A percentile compares a stretch with the other conserved stretches of the same genome.
phyloP scores from a whole-genome alignment of 2,113 vertebrate species.

The Pelmatolapia mariae region DNA sequence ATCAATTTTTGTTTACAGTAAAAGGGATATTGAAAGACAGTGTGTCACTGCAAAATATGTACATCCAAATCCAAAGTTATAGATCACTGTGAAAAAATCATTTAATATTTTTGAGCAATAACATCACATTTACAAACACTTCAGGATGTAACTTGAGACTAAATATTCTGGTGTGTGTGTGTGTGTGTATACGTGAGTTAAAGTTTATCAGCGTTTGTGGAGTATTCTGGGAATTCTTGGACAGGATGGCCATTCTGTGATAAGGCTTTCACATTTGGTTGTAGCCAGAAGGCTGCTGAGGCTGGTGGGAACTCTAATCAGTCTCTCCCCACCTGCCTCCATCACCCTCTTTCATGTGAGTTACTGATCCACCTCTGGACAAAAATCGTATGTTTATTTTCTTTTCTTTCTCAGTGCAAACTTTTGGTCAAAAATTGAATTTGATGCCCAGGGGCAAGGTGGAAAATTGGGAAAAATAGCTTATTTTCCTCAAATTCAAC shows the following conservation, averaged over 20 bases:
- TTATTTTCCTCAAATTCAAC: constrained; percentile 66
- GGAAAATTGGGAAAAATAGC: constrained; percentile 79
- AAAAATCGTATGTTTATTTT: constrained; percentile 67
- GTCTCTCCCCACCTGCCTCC: constrained; percentile 34
- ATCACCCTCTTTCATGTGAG: constrained; percentile 65
- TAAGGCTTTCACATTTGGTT: constrained; percentile 58
- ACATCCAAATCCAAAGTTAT: not conserved
- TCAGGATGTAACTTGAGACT: not conserved
- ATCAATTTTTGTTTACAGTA: not conserved
- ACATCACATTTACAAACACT: constrained; percentile 1
- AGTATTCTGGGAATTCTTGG: constrained; percentile 28
- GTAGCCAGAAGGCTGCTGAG: constrained; percentile 56
- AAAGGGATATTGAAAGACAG: not conserved
- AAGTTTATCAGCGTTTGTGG: constrained; percentile 43
- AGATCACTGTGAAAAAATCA: not conserved
- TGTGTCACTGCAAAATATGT: not conserved
- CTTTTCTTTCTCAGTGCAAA: constrained; percentile 62
- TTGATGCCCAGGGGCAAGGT: constrained; percentile 76
- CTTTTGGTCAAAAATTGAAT: constrained; percentile 80
- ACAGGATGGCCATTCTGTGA: constrained; percentile 55
- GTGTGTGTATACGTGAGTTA: not conserved
- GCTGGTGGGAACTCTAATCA: constrained; percentile 48
- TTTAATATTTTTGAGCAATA: not conserved
- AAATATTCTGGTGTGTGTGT: not conserved
- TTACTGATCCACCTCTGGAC: constrained; percentile 70